Evolutionary conservation across 1,140 invertebrate species (phyloP), one percentile per base, ranked within the genome.

Genomic region (Popillia japonica): DNA sequence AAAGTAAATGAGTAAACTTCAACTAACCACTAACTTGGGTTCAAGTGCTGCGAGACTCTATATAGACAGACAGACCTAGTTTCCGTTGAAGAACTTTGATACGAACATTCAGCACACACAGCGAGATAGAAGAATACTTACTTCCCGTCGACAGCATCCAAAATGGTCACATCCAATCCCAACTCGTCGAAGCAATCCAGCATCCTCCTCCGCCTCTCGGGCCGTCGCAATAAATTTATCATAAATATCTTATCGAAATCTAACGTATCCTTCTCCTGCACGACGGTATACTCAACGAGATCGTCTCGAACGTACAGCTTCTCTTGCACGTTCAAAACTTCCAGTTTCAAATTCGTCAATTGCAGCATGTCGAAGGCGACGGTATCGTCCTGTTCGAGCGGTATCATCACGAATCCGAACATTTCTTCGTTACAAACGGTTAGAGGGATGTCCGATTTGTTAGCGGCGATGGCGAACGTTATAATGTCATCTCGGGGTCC

Each of bases 401-500:
- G 96, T 11, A 94, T 90, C 83, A 93, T 92, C 4, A 98, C 88
- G 83, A 92, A 97, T 0, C 98, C 97, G 88, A 94, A 98, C 3
- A 89, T 82, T 34, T 93, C 83, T 76, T 94, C 92, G 85, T 99
- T 99, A 81, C 95, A 94, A 17, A 99, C 86, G 85, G 93, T 88
- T 82, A 99, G 88, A 3, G 90, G 86, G 73, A 97, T 87, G 79
- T 88, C 92, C 93, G 91, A 90, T 81, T 87, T 88, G 84, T 93
- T 94, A 10, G 98, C 97, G 78, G 93, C 94, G 8, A 94, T 83
- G 6, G 97, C 96, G 90, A 99, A 99, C 10, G 94, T 91, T 82
- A 99, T 98, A 48, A 99, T 97, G 86, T 99, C 98, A 89, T 99
- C 96, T 7, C 90, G 87, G 0, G 97, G 96, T 44, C 95, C 95